Conservation (phyloP, 2,797 vertebrate genomes). For the Epinephelus coioides region DNA sequence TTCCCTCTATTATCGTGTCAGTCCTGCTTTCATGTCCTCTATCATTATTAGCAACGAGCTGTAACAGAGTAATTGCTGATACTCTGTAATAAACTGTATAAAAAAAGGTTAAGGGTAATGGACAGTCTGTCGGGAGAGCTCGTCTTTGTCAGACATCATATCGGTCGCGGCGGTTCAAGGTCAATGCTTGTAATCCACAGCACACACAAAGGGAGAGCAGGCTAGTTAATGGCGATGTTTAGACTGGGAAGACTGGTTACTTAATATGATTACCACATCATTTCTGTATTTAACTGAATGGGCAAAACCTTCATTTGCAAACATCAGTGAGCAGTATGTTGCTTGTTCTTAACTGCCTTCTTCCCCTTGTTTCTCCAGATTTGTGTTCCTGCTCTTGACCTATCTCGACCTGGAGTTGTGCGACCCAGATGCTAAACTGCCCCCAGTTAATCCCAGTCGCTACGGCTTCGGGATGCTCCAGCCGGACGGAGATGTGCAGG, state of each 20-base stretch:
- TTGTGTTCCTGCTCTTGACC: constrained; percentile 85
- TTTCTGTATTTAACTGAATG: too few species aligned
- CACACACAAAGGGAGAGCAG: neutral
- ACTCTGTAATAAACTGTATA: constrained; percentile 22
- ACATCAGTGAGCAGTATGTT: neutral
- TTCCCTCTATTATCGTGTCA: constrained; percentile 29
- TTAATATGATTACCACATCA: too few species aligned
- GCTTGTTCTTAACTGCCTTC: constrained; percentile 9
- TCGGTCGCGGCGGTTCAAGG: constrained; percentile 51
- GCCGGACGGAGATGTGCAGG: constrained; percentile 80
- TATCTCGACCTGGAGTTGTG: constrained; percentile 86
- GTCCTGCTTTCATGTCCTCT: constrained; percentile 46
- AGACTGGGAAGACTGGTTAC: neutral
- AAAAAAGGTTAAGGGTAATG: constrained; percentile 23
- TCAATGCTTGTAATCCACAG: constrained; percentile 14
- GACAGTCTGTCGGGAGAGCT: neutral
- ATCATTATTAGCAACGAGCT: constrained; percentile 49
- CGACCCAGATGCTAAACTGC: constrained; percentile 71
- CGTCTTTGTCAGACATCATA: constrained; percentile 21
- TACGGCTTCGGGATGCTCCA: constrained; percentile 89
- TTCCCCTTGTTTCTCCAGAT: constrained; percentile 82
- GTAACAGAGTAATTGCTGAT: constrained; percentile 36
- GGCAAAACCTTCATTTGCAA: too few species aligned
- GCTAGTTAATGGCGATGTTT: neutral
- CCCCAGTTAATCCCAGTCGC: constrained; percentile 83